Percentiles rank a stretch among this genome's conserved stretches.
Evolutionary conservation across 2,888 invertebrate genomes (phyloP).

Genomic region (Hypsopygia costalis): DNA sequence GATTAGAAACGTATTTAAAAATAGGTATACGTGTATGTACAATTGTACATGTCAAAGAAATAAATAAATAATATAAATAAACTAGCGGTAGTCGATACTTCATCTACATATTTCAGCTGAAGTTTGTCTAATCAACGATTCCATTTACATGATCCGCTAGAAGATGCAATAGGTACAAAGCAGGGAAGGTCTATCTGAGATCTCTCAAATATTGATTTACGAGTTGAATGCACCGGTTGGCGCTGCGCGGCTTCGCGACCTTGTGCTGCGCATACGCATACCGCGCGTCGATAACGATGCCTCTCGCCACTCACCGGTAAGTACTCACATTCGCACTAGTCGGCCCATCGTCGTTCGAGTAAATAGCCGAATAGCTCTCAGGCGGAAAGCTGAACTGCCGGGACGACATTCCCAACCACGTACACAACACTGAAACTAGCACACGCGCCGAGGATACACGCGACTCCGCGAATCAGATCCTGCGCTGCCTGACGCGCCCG

Average conservation of each 20-base stretch:
- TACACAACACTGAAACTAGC: constrained; percentile 37
- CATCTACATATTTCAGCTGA: too few species aligned
- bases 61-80: too few species aligned
- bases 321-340: constrained; percentile 64
- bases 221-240: constrained; percentile 67
- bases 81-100: too few species aligned
- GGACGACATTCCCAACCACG: constrained; percentile 46
- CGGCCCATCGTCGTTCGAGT: constrained; percentile 50
- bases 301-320: constrained; percentile 39
- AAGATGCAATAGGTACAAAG: not conserved
- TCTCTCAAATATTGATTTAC: constrained; percentile 35
- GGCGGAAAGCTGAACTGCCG: constrained; percentile 64
- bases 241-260: constrained; percentile 43
- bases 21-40: too few species aligned
- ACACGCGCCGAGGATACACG: constrained; percentile 5
- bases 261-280: constrained; percentile 54
- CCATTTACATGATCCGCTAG: too few species aligned
- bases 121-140: too few species aligned
- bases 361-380: constrained; percentile 67
- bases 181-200: constrained; percentile 9
- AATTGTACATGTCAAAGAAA: too few species aligned
- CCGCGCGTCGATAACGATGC: constrained; percentile 42
- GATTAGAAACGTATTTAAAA: too few species aligned
- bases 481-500: constrained; percentile 31
- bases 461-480: constrained; percentile 27